phyloP scores from a whole-genome alignment of 2,797 vertebrate species.

The Fratercula arctica region DNA sequence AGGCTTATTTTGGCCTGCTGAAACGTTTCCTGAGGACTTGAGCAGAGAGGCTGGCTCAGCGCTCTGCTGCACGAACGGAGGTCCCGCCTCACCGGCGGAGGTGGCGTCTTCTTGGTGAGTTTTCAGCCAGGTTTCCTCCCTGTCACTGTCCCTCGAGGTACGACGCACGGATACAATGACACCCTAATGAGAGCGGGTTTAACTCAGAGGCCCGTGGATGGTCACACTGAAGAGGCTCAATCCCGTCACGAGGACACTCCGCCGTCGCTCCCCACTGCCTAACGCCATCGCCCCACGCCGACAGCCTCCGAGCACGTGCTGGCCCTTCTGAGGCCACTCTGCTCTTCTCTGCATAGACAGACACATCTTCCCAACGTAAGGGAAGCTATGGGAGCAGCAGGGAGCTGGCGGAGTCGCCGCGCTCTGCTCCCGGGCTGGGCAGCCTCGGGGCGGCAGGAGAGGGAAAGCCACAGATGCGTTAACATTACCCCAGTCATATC shows the following conservation, averaged over 20 bases:
- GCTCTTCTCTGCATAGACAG: background rate
- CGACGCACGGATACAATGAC: background rate
- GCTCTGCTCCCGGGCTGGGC: accelerated
- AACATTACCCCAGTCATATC: background rate
- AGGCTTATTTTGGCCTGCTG: background rate
- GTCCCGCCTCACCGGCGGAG: accelerated
- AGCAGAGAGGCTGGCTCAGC: background rate
- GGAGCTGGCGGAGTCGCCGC: background rate
- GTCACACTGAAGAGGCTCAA: accelerated
- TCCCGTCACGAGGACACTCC: accelerated
- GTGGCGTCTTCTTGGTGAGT: background rate
- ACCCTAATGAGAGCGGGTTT: background rate
- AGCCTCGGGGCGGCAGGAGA: background rate
- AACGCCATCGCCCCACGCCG: accelerated
- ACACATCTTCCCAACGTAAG: accelerated
- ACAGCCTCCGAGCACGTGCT: accelerated
- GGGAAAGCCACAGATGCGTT: background rate
- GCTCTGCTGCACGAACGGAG: accelerated
- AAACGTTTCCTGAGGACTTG: background rate
- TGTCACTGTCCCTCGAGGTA: background rate
- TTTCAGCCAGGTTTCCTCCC: background rate
- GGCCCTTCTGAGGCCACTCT: background rate
- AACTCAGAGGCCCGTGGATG: background rate
- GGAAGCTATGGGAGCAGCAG: background rate
- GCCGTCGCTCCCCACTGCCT: accelerated